A percentile compares a stretch with the other conserved stretches of the same genome.
These are phyloP conservation scores for Pygmarrhopalites habei DNA, from an alignment of 1,140 invertebrate genomes.

Conservation along the genomic window DNA sequence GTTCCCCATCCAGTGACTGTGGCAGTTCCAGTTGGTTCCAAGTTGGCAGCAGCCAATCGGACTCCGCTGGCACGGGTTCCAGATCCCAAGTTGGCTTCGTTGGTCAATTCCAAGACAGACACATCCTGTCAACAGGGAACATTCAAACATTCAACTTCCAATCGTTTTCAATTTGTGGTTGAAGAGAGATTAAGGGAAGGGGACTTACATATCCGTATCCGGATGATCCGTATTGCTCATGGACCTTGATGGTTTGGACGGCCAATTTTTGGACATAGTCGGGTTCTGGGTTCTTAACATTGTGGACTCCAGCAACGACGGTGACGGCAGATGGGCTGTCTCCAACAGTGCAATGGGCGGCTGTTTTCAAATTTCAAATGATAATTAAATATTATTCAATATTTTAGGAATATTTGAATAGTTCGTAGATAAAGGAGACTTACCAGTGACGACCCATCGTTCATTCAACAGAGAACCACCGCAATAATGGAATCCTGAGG, in stretches of 20 bases:
- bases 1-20: constrained; percentile 21
- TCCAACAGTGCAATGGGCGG: constrained; percentile 8
- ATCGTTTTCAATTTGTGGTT: too few species aligned
- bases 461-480: not conserved
- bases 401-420: too few species aligned
- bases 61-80: not conserved
- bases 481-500: not conserved
- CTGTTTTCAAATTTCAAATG: too few species aligned
- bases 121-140: too few species aligned
- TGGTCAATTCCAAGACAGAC: not conserved
- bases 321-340: not conserved
- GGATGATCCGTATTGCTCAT: not conserved
- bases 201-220: not conserved
- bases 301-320: constrained; percentile 5
- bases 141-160: too few species aligned
- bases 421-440: too few species aligned
- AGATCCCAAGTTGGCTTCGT: not conserved
- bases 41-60: not conserved
- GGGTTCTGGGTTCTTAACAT: not conserved
- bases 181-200: too few species aligned
- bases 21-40: constrained; percentile 8
- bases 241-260: not conserved
- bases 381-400: too few species aligned
- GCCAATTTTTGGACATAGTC: not conserved
- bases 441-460: not conserved